Percentiles rank a stretch among this genome's conserved stretches.
These are phyloP conservation scores for Dunckerocampus dactyliophorus DNA, from an alignment of 2,113 vertebrate species.

Conservation along the genomic window DNA sequence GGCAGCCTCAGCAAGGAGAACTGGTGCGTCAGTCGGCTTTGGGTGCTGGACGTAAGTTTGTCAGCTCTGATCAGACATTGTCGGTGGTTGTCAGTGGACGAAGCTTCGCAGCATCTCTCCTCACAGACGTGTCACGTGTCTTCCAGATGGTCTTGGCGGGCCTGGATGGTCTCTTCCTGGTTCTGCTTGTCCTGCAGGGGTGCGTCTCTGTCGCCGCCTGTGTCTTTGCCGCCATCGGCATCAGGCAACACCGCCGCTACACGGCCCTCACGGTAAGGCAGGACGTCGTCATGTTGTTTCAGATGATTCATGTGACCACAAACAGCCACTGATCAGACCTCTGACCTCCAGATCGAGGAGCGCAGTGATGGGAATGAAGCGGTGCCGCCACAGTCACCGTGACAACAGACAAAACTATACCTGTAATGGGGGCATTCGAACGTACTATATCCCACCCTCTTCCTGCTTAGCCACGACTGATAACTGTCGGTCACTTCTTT, in stretches of 20 bases:
- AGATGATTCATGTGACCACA: background rate
- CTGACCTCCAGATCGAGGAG: background rate
- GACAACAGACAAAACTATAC: background rate
- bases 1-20: fast-evolving
- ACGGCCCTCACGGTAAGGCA: background rate
- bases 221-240: background rate
- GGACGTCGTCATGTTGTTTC: no score
- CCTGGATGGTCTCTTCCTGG: background rate
- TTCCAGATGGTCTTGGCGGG: background rate
- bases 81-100: background rate
- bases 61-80: background rate
- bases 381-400: background rate
- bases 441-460: no score
- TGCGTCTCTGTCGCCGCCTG: background rate
- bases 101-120: no score
- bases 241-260: background rate
- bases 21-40: background rate
- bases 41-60: background rate
- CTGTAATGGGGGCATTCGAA: no score
- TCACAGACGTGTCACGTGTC: background rate
- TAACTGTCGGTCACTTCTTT: no score
- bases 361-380: background rate
- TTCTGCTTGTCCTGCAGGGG: background rate
- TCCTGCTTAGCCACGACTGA: no score
- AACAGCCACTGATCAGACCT: background rate